Evolutionary conservation across 2,113 vertebrate species (phyloP).

Genomic region (Poecilia latipinna): DNA sequence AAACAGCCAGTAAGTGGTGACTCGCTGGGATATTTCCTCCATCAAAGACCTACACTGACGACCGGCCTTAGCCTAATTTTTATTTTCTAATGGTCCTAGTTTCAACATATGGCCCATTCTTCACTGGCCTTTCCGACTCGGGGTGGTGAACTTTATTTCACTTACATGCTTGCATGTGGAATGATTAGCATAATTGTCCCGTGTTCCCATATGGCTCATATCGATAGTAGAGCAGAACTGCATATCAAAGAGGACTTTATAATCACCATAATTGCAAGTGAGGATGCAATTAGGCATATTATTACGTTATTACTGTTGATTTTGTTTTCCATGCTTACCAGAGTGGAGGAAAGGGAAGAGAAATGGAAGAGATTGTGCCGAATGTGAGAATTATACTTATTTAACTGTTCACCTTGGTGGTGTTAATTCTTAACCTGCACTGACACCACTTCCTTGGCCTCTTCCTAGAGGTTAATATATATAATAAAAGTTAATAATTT

Average conservation of each 20-base stretch:
- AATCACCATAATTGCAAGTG: constrained; percentile 78
- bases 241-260: constrained; percentile 73
- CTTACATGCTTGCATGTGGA: constrained; percentile 66
- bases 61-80: constrained; percentile 41
- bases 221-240: constrained; percentile 61
- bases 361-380: constrained; percentile 36
- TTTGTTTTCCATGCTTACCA: constrained; percentile 60
- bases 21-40: constrained; percentile 37
- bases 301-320: constrained; percentile 73
- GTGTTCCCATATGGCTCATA: constrained; percentile 76
- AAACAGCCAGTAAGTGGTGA: constrained; percentile 60
- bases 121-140: constrained; percentile 41
- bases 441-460: constrained; percentile 68
- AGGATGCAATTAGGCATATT: constrained; percentile 78
- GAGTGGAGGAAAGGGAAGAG: constrained; percentile 37
- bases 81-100: constrained; percentile 54
- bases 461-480: constrained; percentile 77
- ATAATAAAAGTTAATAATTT: constrained; percentile 74
- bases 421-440: constrained; percentile 73
- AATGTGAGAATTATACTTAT: constrained; percentile 33
- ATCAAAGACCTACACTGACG: constrained; percentile 61
- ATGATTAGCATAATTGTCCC: constrained; percentile 77
- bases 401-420: constrained; percentile 54
- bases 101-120: constrained; percentile 48
- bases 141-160: constrained; percentile 76